Evolutionary conservation across 2,888 invertebrate species (phyloP), one percentile per base, ranked within the genome.

Genomic region (Mythimna loreyi): DNA sequence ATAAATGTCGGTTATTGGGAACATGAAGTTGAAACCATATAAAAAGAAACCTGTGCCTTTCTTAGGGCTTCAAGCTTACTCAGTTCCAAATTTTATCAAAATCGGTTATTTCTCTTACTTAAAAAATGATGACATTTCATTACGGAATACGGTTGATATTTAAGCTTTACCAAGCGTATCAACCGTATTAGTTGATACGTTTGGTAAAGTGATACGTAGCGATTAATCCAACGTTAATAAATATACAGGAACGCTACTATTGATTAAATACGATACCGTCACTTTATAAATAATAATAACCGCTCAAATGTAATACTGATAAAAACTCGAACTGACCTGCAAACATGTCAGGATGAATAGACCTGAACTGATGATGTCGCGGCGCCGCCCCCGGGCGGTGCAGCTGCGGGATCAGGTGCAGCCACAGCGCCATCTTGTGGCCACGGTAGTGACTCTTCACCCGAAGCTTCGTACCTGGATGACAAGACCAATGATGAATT

Each of bases 371-470:
- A 91, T 98, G 98, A 87, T 98, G 97, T 1, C 85, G 97, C 96
- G 85, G 97, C 96, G 92, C 89, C 13, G 91, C 91, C 5, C 98
- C 98, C 1, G 98, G 97, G 81, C 97, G 97, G 93, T 98, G 98
- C 75, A 98, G 96, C 90, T 98, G 98, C 21, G 98, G 98, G 79
- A 98, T 97, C 65, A 98, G 96, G 88, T 98, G 98, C 82, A 98
- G 93, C 99, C 99, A 99, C 74, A 98, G 97, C 65, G 98, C 98
- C 97, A 98, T 97, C 95, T 98, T 98, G 94, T 98, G 98, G 0
- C 98, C 98, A 28, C 98, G 96, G 94, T 98, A 98, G 94, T 98
- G 98, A 85, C 97, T 98, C 89, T 97, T 97, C 93, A 98, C 97
- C 82, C 97, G 97, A 19, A 97, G 96, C 86, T 97, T 97, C 36